Evolutionary conservation across 2,113 vertebrate genomes (phyloP).

Genomic region (Callipepla californica): DNA sequence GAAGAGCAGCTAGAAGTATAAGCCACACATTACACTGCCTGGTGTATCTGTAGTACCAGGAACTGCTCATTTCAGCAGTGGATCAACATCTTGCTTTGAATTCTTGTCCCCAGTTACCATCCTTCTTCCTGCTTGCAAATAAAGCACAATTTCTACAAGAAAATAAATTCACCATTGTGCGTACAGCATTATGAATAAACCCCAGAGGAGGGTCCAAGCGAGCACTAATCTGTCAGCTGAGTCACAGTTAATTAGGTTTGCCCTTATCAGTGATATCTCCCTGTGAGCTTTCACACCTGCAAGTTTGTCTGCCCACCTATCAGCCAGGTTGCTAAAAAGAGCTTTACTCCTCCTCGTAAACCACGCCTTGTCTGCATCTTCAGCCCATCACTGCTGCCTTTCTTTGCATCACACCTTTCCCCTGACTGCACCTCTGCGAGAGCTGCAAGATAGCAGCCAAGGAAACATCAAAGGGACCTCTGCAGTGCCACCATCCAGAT

Average conservation of each 20-base stretch:
- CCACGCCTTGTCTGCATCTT: neutral
- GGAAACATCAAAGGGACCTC: neutral
- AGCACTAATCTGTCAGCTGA: neutral
- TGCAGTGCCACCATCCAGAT: neutral
- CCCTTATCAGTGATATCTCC: neutral
- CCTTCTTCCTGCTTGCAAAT: neutral
- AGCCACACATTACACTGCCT: accelerated
- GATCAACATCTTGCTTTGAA: neutral
- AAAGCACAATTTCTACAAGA: neutral
- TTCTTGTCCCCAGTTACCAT: neutral
- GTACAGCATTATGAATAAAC: neutral
- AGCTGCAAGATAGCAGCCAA: neutral
- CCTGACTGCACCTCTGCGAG: neutral
- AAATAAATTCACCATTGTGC: neutral
- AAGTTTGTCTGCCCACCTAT: neutral
- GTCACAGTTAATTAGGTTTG: neutral
- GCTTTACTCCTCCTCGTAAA: no score
- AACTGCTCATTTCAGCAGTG: accelerated
- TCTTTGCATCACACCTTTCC: accelerated
- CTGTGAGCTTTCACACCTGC: neutral
- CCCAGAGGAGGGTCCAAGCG: neutral
- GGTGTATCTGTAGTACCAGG: no score
- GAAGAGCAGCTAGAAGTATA: neutral
- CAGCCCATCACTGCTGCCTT: neutral
- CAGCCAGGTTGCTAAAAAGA: accelerated